Conservation (phyloP, 2,888 invertebrate species). For the Catocala nupta region DNA sequence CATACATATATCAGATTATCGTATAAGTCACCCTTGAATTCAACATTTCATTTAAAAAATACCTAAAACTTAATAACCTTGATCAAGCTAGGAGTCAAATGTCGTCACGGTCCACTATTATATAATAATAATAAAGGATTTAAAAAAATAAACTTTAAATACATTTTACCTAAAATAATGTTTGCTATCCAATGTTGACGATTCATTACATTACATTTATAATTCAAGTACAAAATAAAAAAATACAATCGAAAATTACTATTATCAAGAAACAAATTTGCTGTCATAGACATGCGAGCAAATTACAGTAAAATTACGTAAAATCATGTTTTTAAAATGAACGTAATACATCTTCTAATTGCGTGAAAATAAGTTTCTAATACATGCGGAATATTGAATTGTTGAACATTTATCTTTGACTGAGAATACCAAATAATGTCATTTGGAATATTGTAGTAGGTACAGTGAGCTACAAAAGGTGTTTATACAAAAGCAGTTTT, state of each 20-base stretch:
- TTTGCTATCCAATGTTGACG: constrained; percentile 2
- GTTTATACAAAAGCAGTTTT: too few relatives aligned
- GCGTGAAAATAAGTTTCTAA: constrained; percentile 1
- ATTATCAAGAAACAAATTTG: constrained; percentile 15
- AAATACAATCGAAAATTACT: background rate
- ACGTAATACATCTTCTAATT: constrained; percentile 11
- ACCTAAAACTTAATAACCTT: too few relatives aligned
- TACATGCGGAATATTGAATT: constrained; percentile 8
- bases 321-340: constrained; percentile 10
- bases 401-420: constrained; percentile 11
- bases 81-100: too few relatives aligned
- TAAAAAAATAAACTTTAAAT: too few relatives aligned
- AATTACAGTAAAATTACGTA: constrained; percentile 6
- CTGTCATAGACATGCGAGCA: constrained; percentile 9
- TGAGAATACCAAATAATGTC: constrained; percentile 5
- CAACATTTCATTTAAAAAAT: too few relatives aligned
- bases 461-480: constrained; percentile 9
- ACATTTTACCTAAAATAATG: too few relatives aligned
- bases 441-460: constrained; percentile 2
- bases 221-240: background rate
- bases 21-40: too few relatives aligned
- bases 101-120: too few relatives aligned
- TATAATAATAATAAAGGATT: too few relatives aligned
- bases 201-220: constrained; percentile 12
- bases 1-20: too few relatives aligned